Evolutionary conservation across 2,888 invertebrate species (phyloP).

Genomic region (Netelia inedita): DNA sequence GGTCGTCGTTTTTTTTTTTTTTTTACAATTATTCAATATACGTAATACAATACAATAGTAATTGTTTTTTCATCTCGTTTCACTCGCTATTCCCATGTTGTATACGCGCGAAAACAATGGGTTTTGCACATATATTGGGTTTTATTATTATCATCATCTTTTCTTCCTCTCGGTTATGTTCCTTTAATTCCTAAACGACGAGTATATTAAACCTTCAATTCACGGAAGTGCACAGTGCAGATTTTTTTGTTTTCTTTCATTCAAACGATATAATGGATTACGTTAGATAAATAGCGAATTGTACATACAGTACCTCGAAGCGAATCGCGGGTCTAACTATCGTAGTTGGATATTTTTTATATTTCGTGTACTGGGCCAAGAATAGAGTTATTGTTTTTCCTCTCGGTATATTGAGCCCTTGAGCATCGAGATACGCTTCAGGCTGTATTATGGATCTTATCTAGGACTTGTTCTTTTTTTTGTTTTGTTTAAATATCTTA

Average conservation of each 20-base stretch:
- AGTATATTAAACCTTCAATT: constrained; percentile 80
- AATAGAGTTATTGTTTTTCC: constrained; percentile 44
- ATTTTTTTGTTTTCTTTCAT: constrained; percentile 73
- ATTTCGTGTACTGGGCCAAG: constrained; percentile 41
- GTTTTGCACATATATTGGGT: constrained; percentile 30
- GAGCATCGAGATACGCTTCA: constrained; percentile 75
- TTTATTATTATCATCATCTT: constrained; percentile 38
- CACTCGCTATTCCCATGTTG: constrained; percentile 65
- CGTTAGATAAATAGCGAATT: constrained; percentile 47
- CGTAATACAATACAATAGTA: constrained; percentile 57
- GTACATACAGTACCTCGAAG: constrained; percentile 34
- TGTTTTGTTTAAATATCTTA: constrained; percentile 39
- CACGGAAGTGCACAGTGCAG: constrained; percentile 85
- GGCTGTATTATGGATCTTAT: constrained; percentile 51
- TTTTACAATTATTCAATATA: constrained; percentile 54
- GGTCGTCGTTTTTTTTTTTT: constrained; percentile 64
- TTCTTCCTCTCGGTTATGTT: constrained; percentile 29
- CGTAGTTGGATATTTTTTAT: background rate
- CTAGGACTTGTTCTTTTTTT: background rate
- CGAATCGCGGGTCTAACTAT: constrained; percentile 37
- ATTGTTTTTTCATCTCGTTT: constrained; percentile 40
- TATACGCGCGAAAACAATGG: constrained; percentile 63
- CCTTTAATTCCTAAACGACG: constrained; percentile 55
- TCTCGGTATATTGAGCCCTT: constrained; percentile 75
- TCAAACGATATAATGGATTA: constrained; percentile 37